Evolutionary conservation across 35 echinoderm and acorn worm species (phyloP).

Genomic region (Diadema setosum): DNA sequence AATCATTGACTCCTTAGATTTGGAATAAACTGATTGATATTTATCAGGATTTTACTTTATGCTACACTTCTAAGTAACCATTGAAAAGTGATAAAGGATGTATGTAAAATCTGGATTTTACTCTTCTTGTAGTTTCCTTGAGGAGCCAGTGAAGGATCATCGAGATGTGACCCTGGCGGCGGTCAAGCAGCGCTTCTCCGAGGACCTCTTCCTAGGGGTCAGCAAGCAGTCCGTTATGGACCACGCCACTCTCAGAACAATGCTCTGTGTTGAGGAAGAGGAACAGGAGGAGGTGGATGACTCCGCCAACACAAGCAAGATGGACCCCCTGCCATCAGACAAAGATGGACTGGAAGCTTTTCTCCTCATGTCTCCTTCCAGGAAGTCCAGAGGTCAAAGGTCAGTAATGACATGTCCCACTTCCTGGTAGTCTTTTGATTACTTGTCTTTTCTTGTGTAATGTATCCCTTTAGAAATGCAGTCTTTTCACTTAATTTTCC

Average conservation of each 20-base stretch:
- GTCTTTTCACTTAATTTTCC: too few relatives aligned
- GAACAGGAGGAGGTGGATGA: neutral
- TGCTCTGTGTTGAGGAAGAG: slow-evolving; percentile 42
- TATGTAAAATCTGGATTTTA: too few relatives aligned
- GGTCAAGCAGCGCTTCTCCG: slow-evolving; percentile 77
- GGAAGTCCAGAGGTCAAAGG: slow-evolving; percentile 67
- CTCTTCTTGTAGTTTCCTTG: slow-evolving; percentile 51
- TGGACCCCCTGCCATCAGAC: slow-evolving; percentile 30
- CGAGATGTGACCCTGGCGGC: slow-evolving; percentile 78
- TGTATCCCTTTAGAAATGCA: too few relatives aligned
- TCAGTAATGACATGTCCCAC: neutral
- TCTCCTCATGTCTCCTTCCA: slow-evolving; percentile 75
- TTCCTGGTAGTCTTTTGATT: too few relatives aligned
- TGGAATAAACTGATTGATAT: too few relatives aligned
- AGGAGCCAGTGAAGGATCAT: slow-evolving; percentile 77
- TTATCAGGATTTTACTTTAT: too few relatives aligned
- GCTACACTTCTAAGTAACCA: too few relatives aligned
- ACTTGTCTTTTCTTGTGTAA: too few relatives aligned
- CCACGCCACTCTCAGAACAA: slow-evolving; percentile 12
- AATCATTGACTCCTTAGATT: neutral
- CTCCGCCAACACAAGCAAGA: neutral
- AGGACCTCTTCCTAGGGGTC: slow-evolving; percentile 21
- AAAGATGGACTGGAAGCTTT: slow-evolving; percentile 38
- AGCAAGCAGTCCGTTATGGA: slow-evolving; percentile 42
- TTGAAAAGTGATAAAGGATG: too few relatives aligned